Evolutionary conservation across 2,888 invertebrate species (phyloP), one percentile per base, ranked within the genome.

Genomic region (Dinocampus coccinellae): DNA sequence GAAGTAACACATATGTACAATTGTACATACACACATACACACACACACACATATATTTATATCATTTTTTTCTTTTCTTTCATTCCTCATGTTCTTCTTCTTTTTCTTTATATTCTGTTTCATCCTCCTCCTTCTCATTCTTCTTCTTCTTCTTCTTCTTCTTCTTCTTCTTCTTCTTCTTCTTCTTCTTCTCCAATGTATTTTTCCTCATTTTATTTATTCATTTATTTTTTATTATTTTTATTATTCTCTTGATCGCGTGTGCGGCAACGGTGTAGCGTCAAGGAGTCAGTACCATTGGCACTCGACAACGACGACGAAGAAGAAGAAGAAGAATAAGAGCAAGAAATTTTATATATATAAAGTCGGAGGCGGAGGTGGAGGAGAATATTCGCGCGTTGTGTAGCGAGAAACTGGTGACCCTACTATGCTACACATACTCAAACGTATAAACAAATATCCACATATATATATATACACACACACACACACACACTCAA

Each of bases 131-230:
- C 4, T 47, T 0, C 16, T n/a, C 16, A 16, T 20, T 3, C 6
- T n/a, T 78, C 79, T 78, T 79, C 77, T 75, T 78, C 79, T 78
- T 79, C 77, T 75, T 79, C 78, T 76, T 79, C 74, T 72, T 68
- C 24, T 57, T 10, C n/a, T 57, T 29, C 29, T 53, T 57, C 29
- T 29, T n/a, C n/a, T 2, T 2, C n/a, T 7, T 20, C 34, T 16
- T 33, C 20, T 4, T 39, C n/a, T n/a, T 3, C 3, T n/a, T 39
- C n/a, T 20, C 0, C 16, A 47, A 16, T n/a, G 7, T 16, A 16
- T 47, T 47, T 16, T 16, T 47, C 1, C 16, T n/a, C 16, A 16
- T 20, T 3, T 3, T n/a, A n/a, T n/a, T n/a, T n/a, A n/a, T n/a
- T n/a, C n/a, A n/a, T n/a, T n/a, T n/a, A n/a, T n/a, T n/a, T n/a